These are phyloP conservation scores for Sinella curviseta DNA, from an alignment of 1,140 invertebrate species.

Conservation along the genomic window DNA sequence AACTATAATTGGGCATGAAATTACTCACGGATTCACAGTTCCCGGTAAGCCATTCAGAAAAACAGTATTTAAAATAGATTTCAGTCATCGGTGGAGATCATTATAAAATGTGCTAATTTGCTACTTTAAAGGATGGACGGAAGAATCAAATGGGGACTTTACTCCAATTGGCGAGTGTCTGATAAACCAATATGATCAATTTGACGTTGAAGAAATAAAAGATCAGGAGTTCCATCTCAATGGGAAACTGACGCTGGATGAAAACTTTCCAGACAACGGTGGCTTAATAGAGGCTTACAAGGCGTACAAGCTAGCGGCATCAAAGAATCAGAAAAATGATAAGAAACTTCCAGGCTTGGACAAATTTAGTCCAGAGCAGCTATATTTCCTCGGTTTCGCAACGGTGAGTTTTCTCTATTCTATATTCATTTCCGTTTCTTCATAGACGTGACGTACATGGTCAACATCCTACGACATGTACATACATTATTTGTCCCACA, in stretches of 20 bases:
- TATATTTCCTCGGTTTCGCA: slow-evolving; percentile 63
- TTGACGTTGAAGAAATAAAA: slow-evolving; percentile 16
- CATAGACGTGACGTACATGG: too few relatives aligned
- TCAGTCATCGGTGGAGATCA: too few relatives aligned
- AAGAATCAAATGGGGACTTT: slow-evolving; percentile 34
- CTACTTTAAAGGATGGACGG: slow-evolving; percentile 30
- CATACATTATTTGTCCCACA: too few relatives aligned
- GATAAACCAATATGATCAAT: slow-evolving; percentile 30
- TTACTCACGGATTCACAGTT: slow-evolving; percentile 38
- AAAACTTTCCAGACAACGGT: slow-evolving; percentile 50
- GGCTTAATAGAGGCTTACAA: slow-evolving; percentile 74
- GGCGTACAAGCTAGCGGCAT: slow-evolving; percentile 69
- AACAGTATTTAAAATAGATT: neutral
- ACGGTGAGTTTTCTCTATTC: slow-evolving; percentile 54
- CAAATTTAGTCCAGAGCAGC: slow-evolving; percentile 63
- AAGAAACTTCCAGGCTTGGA: slow-evolving; percentile 74
- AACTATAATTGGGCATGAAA: slow-evolving; percentile 41
- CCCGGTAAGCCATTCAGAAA: slow-evolving; percentile 15
- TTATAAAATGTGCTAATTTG: neutral
- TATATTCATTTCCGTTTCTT: neutral
- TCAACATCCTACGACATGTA: too few relatives aligned
- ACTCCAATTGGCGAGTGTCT: slow-evolving; percentile 30
- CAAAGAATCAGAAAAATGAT: slow-evolving; percentile 47
- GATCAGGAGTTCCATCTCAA: slow-evolving; percentile 14
- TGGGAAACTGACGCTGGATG: slow-evolving; percentile 36